phyloP scores from a whole-genome alignment of 2,888 invertebrate species.

The Carcina quercana region DNA sequence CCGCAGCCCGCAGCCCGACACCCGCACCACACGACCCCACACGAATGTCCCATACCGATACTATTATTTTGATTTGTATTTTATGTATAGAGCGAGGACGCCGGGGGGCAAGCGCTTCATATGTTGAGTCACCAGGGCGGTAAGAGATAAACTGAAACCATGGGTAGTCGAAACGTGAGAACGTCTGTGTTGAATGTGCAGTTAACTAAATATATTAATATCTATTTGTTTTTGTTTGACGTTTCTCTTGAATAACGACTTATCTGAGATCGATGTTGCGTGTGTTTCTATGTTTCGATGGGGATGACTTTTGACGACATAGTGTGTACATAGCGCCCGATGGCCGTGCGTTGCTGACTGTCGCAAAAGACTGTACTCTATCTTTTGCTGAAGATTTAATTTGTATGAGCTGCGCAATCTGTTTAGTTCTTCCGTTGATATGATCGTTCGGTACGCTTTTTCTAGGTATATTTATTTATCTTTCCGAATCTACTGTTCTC shows the following conservation, averaged over 20 bases:
- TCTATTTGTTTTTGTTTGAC: slow-evolving; percentile 73
- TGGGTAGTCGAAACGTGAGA: slow-evolving; percentile 72
- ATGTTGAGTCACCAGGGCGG: slow-evolving; percentile 95
- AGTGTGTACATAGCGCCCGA: slow-evolving; percentile 71
- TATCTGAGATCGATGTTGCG: slow-evolving; percentile 73
- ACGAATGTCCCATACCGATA: slow-evolving; percentile 71
- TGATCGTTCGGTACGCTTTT: slow-evolving; percentile 69
- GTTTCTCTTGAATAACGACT: slow-evolving; percentile 73
- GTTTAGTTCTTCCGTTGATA: slow-evolving; percentile 71
- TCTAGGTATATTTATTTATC: slow-evolving; percentile 73
- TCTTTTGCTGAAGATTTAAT: slow-evolving; percentile 73
- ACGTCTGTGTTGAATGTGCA: slow-evolving; percentile 75
- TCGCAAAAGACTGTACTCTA: slow-evolving; percentile 73
- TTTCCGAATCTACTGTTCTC: slow-evolving; percentile 67
- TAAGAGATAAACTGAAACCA: slow-evolving; percentile 79
- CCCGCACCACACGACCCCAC: slow-evolving; percentile 61
- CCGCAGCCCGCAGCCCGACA: slow-evolving; percentile 40
- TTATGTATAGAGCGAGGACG: slow-evolving; percentile 92
- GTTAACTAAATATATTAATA: slow-evolving; percentile 62
- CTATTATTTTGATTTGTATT: slow-evolving; percentile 75
- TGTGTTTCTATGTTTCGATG: slow-evolving; percentile 74
- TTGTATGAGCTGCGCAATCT: slow-evolving; percentile 74
- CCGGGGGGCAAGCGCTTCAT: slow-evolving; percentile 92
- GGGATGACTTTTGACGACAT: slow-evolving; percentile 67
- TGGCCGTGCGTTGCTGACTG: slow-evolving; percentile 74